phyloP scores from a whole-genome alignment of 2,888 invertebrate genomes.

The Drosophila suboccidentalis region DNA sequence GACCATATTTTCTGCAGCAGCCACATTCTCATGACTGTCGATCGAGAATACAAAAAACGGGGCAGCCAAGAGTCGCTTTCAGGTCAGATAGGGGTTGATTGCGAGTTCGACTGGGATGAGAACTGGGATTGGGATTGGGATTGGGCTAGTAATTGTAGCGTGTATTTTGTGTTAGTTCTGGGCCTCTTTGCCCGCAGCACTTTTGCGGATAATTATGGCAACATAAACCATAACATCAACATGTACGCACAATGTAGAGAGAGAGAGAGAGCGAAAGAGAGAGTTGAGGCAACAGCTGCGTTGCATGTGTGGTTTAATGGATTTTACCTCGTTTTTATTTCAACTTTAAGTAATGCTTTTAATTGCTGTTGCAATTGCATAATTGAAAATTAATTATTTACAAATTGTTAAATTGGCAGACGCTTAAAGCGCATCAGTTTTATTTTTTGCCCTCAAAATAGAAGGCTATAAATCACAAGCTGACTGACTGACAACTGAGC shows the following conservation, averaged over 20 bases:
- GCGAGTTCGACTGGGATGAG: background rate
- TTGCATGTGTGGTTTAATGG: slow-evolving; percentile 62
- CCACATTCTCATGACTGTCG: slow-evolving; percentile 39
- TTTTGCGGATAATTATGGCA: slow-evolving; percentile 63
- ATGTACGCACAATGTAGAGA: slow-evolving; percentile 7
- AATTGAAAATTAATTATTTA: slow-evolving; percentile 80
- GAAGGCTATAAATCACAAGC: slow-evolving; percentile 55
- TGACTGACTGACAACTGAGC: slow-evolving; percentile 10
- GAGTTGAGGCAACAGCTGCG: slow-evolving; percentile 45
- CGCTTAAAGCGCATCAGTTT: slow-evolving; percentile 46
- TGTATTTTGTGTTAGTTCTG: slow-evolving; percentile 38
- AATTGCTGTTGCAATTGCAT: slow-evolving; percentile 55
- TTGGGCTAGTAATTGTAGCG: slow-evolving; percentile 38
- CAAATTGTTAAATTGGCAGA: slow-evolving; percentile 72
- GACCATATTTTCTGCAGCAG: slow-evolving; percentile 55
- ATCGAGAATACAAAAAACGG: slow-evolving; percentile 2
- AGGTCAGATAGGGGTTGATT: slow-evolving; percentile 22
- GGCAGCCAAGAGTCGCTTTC: background rate
- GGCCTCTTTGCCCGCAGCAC: slow-evolving; percentile 54
- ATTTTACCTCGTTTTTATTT: slow-evolving; percentile 53
- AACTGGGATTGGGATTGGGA: background rate
- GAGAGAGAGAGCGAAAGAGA: background rate
- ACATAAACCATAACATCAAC: slow-evolving; percentile 54
- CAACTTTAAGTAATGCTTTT: slow-evolving; percentile 6
- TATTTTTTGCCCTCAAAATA: background rate